phyloP scores from a whole-genome alignment of 2,797 vertebrate genomes.

The Protonibea diacanthus region DNA sequence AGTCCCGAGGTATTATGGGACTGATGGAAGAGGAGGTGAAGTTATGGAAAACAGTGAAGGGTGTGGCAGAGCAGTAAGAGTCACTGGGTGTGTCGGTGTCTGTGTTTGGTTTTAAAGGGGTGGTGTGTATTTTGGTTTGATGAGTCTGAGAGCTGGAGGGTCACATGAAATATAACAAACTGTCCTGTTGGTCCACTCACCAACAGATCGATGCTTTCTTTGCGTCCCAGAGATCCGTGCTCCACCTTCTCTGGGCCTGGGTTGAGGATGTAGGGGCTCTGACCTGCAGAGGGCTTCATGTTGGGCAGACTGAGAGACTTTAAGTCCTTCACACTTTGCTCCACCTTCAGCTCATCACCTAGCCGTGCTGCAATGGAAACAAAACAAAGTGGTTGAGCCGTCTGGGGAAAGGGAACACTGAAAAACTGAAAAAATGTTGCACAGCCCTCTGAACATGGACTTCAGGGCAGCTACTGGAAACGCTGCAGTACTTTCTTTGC shows the following conservation, averaged over 20 bases:
- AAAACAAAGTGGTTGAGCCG: neutral
- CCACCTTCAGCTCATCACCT: constrained; percentile 93
- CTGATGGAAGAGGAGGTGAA: constrained; percentile 34
- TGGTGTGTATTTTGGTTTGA: constrained; percentile 25
- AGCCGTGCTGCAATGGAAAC: constrained; percentile 86
- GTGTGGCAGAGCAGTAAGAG: constrained; percentile 26
- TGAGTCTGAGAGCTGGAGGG: constrained; percentile 4
- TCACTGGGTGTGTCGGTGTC: constrained; percentile 48
- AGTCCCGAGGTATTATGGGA: constrained; percentile 33
- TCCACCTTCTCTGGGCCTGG: constrained; percentile 76
- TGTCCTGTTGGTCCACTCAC: constrained; percentile 70
- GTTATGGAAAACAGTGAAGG: constrained; percentile 44
- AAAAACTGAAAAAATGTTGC: neutral
- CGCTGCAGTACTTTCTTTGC: neutral
- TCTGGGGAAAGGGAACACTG: neutral
- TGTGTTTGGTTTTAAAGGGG: constrained; percentile 18
- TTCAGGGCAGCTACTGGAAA: too few relatives aligned
- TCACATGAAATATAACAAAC: neutral
- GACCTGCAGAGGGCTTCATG: constrained; percentile 81
- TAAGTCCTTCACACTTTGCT: constrained; percentile 90
- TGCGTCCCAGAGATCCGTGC: constrained; percentile 79
- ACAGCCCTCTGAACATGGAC: neutral
- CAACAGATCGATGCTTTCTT: constrained; percentile 81
- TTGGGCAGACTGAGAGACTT: constrained; percentile 90
- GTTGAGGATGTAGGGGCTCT: constrained; percentile 83